Evolutionary conservation across 1,140 invertebrate genomes (phyloP), one percentile per base, ranked within the genome.

Genomic region (Stenopsyche tienmushanensis): DNA sequence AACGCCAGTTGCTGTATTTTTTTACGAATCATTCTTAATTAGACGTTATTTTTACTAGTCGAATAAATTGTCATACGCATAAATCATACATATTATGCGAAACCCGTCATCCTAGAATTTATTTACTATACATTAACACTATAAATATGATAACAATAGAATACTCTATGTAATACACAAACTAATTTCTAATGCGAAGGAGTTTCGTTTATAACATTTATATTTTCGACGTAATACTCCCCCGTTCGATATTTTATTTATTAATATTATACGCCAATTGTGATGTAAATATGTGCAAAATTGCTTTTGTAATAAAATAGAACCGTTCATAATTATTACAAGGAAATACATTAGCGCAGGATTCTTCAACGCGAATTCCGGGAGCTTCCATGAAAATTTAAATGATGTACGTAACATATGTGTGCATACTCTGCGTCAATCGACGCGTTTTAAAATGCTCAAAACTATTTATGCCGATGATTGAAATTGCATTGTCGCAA

Each of bases 1-100:
- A 24, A 47, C 26, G 47, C 39, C 25, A 47, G 2, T 41, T 49
- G 53, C 54, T 52, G 29, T 59, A 58, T 57, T 64, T 67, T 57
- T 24, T 23, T 54, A 20, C 25, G 25, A 23, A 52, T 23, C 64
- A 39, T 45, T 57, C 53, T 42, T 68, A 23, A 58, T 34, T 26
- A 58, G 26, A 34, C 25, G 25, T 34, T 60, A 24, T 63, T 67
- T 60, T 69, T 64, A 69, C 67, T 69, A 69, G 67, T 69, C 67
- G 45, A 52, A 58, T 62, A 44, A 59, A 15, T 57, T 57, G 42
- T 26, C 20, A 23, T 47, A 60, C 26, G 41, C 18, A 41, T 57
- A 21, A 57, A 57, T 57, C 24, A 57, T 18, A 49, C 41, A 49
- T 18, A 20, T 17, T 49, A 49, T 49, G 10, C 13, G 42, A 57